Evolutionary conservation across 2,888 invertebrate genomes (phyloP).

Genomic region (Mythimna vitellina): DNA sequence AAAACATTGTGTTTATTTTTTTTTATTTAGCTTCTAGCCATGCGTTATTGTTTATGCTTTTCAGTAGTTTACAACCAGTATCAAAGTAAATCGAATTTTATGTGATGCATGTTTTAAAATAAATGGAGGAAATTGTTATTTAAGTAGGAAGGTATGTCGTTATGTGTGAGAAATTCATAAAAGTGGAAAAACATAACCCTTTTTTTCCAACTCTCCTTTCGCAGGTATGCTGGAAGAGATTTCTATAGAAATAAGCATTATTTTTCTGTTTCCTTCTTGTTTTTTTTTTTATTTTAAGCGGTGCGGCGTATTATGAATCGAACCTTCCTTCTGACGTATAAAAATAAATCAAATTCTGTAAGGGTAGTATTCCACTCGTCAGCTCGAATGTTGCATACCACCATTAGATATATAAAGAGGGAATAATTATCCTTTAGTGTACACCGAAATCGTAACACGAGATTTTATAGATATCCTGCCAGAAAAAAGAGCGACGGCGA

Average conservation of each 20-base stretch:
- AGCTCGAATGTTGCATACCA: no score
- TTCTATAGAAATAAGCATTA: no score
- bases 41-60: constrained; percentile 29
- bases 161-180: neutral
- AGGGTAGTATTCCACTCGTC: neutral
- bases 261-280: no score
- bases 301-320: no score
- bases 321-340: neutral
- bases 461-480: no score
- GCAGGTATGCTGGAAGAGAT: no score
- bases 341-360: neutral
- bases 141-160: neutral
- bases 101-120: constrained; percentile 7
- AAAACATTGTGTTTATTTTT: constrained; percentile 1
- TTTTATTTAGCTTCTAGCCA: neutral
- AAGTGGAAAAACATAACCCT: neutral
- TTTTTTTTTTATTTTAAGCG: no score
- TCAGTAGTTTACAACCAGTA: neutral
- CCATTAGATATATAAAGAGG: neutral
- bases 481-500: no score
- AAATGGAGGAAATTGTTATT: neutral
- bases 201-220: neutral
- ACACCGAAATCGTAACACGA: no score
- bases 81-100: constrained; percentile 9
- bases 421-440: no score